Evolutionary conservation across 2,797 vertebrate genomes (phyloP).

Genomic region (Lutjanus argentimaculatus): DNA sequence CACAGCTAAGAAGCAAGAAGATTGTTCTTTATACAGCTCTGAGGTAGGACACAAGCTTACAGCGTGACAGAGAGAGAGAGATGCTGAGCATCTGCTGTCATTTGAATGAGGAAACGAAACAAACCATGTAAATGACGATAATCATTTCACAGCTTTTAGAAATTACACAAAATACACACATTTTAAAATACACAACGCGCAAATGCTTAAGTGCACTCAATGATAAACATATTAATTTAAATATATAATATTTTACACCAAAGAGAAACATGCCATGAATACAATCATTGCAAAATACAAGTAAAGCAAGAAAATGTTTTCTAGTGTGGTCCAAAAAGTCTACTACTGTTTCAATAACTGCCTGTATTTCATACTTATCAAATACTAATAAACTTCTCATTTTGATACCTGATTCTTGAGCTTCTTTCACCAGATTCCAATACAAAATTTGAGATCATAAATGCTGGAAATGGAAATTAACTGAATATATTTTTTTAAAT

Average conservation of each 20-base stretch:
- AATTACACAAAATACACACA: conserved; percentile 50
- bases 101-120: conserved; percentile 9
- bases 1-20: conserved; percentile 19
- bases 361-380: no score
- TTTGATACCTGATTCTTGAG: conserved; percentile 4
- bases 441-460: not conserved
- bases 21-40: conserved; percentile 52
- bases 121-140: not conserved
- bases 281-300: conserved; percentile 58
- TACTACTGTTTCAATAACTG: not conserved
- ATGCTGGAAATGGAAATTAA: not conserved
- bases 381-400: not conserved
- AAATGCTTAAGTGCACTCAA: conserved; percentile 50
- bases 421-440: not conserved
- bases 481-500: not conserved
- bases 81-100: conserved; percentile 13
- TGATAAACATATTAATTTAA: conserved; percentile 59
- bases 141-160: conserved; percentile 50
- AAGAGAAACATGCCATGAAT: conserved; percentile 71
- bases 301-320: conserved; percentile 46
- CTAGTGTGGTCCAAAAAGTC: not conserved
- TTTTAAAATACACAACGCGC: conserved; percentile 54
- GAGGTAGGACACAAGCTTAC: conserved; percentile 73
- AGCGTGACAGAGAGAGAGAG: conserved; percentile 23
- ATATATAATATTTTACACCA: conserved; percentile 57